Base-by-base conservation (phyloP, 2,797 vertebrate genomes). In the Sparidentex hasta region DNA sequence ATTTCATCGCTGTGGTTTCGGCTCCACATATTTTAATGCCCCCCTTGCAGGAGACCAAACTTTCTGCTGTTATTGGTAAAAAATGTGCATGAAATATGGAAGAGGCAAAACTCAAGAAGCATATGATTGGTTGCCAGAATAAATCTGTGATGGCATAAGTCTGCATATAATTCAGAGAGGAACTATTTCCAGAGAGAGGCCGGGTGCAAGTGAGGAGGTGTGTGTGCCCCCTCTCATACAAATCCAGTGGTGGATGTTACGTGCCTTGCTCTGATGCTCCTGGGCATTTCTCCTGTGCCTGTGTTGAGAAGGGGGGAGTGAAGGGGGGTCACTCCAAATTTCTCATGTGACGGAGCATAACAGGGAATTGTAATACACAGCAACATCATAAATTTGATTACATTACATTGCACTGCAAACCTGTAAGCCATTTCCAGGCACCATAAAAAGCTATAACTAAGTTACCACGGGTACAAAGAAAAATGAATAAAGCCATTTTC, bases 371-470 rank as follows among this genome's bases (percentile, higher is more conserved):
- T 92, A 92, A 94, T 88, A 90, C 90, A 92, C 91, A 91, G 86
- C 87, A 93, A 92, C 92, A 93, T 93, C 88, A 92, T 92, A 90
- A 83, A 93, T 94, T 87, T 92, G 91, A 94, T 94, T 93, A 92
- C 87, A 94, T 95, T 94, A 94, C 92, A 91, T 79, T 87, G 90
- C 79, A 80, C 69, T 82, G 87, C 80, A 67, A 90, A 89, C 90
- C 92, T 87, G 85, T 89, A 78, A 93, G 91, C 92, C 88, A 93
- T 94, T 93, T 91, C 85, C 90, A 88, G 85, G 87, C 88, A 88
- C 83, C 86, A 89, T 93, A 91, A 94, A 94, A 90, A 87, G 84
- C 92, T 77, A 89, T 93, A 94, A 94, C 90, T 87, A 91, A 92
- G 92, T 95, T 94, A 93, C 87, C 90, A 88, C 83, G 74, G 87